Conservation (phyloP, 2,113 vertebrate genomes). For the Aviceda subcristata region DNA sequence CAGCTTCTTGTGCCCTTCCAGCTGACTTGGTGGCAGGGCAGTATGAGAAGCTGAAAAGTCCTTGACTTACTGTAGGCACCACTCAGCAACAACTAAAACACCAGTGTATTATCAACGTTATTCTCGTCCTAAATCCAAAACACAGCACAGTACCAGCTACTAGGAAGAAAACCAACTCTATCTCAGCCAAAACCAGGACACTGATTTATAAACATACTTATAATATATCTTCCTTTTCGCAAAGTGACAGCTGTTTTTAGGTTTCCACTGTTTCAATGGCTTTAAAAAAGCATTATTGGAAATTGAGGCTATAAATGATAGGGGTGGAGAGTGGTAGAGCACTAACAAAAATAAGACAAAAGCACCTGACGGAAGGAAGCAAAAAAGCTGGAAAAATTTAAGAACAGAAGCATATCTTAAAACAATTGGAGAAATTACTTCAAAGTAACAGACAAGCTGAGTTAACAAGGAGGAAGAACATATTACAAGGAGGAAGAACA, state of each 20-base stretch:
- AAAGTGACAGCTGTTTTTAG: not conserved
- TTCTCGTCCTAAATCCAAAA: no score
- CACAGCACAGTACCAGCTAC: no score
- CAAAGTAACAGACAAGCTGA: not conserved
- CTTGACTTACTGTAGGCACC: no score
- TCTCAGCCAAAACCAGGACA: no score
- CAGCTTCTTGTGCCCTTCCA: no score
- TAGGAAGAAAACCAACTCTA: no score
- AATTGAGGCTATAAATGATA: not conserved
- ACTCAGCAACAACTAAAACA: no score
- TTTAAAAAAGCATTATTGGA: not conserved
- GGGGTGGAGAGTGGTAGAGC: not conserved
- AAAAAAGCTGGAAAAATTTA: not conserved
- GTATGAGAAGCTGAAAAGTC: no score
- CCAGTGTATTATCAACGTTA: no score
- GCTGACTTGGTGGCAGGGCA: no score
- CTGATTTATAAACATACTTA: not conserved
- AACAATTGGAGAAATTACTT: not conserved
- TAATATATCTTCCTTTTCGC: not conserved
- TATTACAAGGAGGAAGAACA: not conserved
- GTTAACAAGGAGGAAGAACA: not conserved
- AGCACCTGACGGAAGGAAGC: not conserved
- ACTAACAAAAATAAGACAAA: not conserved
- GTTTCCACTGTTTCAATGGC: not conserved
- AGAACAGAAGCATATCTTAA: not conserved